A percentile compares a stretch with the other conserved stretches of the same genome.
These are phyloP conservation scores for Centroberyx gerrardi DNA, from an alignment of 2,797 vertebrate species.

Conservation along the genomic window DNA sequence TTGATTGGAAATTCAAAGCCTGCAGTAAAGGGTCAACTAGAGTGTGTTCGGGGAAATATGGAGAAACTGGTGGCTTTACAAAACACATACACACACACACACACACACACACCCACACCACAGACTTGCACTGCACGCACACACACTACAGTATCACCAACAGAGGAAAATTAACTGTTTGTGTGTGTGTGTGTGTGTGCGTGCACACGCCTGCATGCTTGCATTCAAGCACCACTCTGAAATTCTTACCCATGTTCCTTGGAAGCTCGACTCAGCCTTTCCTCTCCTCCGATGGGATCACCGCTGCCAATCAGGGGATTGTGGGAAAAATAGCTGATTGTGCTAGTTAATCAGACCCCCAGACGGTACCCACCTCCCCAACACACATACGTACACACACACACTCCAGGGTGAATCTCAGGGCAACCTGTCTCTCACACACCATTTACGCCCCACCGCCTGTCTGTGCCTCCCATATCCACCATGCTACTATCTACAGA, in stretches of 20 bases:
- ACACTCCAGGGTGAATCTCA: constrained; percentile 43
- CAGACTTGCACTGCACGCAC: not conserved
- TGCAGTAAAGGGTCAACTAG: constrained; percentile 71
- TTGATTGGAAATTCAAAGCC: constrained; percentile 77
- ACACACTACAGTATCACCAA: constrained; percentile 9
- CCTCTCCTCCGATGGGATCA: constrained; percentile 50
- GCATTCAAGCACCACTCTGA: constrained; percentile 36
- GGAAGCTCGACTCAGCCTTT: constrained; percentile 62
- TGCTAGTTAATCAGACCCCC: constrained; percentile 55
- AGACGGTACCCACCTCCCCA: not conserved
- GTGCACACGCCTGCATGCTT: constrained; percentile 5
- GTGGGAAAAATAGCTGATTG: constrained; percentile 62
- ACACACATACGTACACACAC: not conserved
- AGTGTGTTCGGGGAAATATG: constrained; percentile 65
- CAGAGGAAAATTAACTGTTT: not conserved
- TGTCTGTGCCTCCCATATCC: constrained; percentile 25
- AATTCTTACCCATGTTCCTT: constrained; percentile 47
- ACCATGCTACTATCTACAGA: not conserved
- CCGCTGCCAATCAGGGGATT: constrained; percentile 41
- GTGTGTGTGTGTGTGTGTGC: constrained; percentile 15
- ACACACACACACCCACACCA: constrained; percentile 1
- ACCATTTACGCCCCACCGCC: constrained; percentile 16
- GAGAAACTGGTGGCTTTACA: constrained; percentile 49
- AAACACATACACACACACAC: constrained; percentile 26
- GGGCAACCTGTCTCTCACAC: constrained; percentile 29